Evolutionary conservation across 1,140 invertebrate genomes (phyloP), one percentile per base, ranked within the genome.

Genomic region (Thereuonema tuberculata): DNA sequence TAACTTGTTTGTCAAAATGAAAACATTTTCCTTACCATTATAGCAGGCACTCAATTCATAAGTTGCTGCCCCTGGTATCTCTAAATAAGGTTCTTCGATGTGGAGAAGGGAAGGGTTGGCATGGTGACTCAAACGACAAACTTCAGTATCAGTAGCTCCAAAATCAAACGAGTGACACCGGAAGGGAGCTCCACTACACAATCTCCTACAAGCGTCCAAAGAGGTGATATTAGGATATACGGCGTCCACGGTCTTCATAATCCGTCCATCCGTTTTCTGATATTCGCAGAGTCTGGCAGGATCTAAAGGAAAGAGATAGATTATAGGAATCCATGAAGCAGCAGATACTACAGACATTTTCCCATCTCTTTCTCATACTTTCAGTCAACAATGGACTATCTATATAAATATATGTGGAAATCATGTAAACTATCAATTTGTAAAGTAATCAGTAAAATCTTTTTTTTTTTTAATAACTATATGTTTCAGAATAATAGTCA

Each of bases 1-100:
- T n/a, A n/a, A n/a, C n/a, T n/a, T n/a, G n/a, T n/a, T n/a, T n/a
- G n/a, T n/a, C n/a, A n/a, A n/a, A n/a, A n/a, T n/a, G n/a, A n/a
- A n/a, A n/a, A n/a, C n/a, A n/a, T n/a, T n/a, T n/a, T 37, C 17
- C n/a, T 60, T 61, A 70, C 69, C 66, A 72, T 94, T 94, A 79
- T 94, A 95, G 72, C 91, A 95, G 3, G 91, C 91, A 62, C 87
- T 86, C 53, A 95, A 75, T 75, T 95, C 91, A 73, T 92, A 94
- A 9, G 90, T 93, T 1, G 70, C 66, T 20, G 48, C 87, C 80
- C 91, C 89, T 0, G 86, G 84, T 5, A 92, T 87, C 64, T 90
- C 86, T 48, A 93, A 76, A 72, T 93, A 93, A 1, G 89, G 89
- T 67, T 93, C 88, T 80, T 88, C 72, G 58, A 74, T 91, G 68